Percentiles rank a stretch among this genome's conserved stretches.
Evolutionary conservation across 2,797 vertebrate genomes (phyloP).

Genomic region (Malacoctenus gilli): DNA sequence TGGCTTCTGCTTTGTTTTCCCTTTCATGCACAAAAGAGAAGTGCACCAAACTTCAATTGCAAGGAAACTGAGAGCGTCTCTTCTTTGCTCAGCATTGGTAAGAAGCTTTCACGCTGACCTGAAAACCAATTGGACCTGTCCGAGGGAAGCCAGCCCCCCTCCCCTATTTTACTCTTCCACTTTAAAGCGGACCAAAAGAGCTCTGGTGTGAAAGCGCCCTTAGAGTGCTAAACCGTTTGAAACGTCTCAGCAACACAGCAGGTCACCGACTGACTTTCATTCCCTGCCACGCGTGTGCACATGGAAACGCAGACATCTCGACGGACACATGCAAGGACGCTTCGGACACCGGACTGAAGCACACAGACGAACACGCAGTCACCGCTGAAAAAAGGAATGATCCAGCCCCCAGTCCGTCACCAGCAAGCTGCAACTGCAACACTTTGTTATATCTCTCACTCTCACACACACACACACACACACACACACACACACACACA

Average conservation of each 20-base stretch:
- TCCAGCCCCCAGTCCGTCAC: conserved; percentile 58
- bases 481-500: conserved; percentile 17
- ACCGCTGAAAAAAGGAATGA: conserved; percentile 40
- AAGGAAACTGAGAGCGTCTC: no score
- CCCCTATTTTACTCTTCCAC: no score
- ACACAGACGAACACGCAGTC: conserved; percentile 37
- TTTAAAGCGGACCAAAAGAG: no score
- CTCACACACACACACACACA: conserved; percentile 47
- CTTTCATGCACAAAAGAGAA: no score
- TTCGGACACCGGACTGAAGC: conserved; percentile 28
- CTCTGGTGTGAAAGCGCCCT: no score
- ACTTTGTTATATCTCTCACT: conserved; percentile 63
- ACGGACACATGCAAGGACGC: conserved; percentile 47
- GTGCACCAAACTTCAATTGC: no score
- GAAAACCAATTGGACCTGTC: no score
- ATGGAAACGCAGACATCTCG: conserved; percentile 21
- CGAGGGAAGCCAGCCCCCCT: no score
- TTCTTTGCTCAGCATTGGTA: no score
- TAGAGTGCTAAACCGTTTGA: no score
- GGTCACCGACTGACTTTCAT: conserved; percentile 37
- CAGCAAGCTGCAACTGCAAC: conserved; percentile 33
- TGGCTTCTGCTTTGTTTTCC: no score
- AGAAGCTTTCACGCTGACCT: no score
- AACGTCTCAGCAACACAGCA: conserved; percentile 15
- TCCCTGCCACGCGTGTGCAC: conserved; percentile 16